phyloP scores from a whole-genome alignment of 1,140 invertebrate species.

The Solenopsis fugax region DNA sequence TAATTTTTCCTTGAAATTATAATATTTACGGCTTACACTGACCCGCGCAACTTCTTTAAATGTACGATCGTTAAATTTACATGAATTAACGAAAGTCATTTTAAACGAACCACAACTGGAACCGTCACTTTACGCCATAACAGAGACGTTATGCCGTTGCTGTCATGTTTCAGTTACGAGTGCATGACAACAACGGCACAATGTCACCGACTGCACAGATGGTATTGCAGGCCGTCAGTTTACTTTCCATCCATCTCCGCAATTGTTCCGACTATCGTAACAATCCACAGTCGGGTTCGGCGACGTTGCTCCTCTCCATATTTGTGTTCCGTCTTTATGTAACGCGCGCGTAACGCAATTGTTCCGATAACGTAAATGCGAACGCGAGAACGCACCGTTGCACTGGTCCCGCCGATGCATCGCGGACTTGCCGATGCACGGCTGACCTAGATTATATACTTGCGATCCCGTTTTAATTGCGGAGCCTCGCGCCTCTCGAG shows the following conservation, averaged over 20 bases:
- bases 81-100: too few relatives aligned
- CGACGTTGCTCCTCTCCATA: conserved; percentile 27
- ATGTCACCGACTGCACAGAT: conserved; percentile 7
- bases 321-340: conserved; percentile 38
- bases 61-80: too few relatives aligned
- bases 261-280: conserved; percentile 48
- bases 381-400: not conserved
- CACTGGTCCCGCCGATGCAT: not conserved
- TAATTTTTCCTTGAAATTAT: too few relatives aligned
- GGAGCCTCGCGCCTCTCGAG: too few relatives aligned
- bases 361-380: conserved; percentile 52
- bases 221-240: conserved; percentile 20
- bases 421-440: not conserved
- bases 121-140: not conserved
- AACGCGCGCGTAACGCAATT: conserved; percentile 40
- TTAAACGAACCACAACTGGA: too few relatives aligned
- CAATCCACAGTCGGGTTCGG: not conserved
- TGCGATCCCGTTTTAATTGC: conserved; percentile 44
- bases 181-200: not conserved
- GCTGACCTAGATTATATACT: conserved; percentile 21
- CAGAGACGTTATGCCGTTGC: not conserved
- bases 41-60: too few relatives aligned
- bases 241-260: conserved; percentile 54
- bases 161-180: not conserved
- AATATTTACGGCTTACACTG: too few relatives aligned